Percentiles rank a stretch among this genome's conserved stretches.
phyloP scores from a whole-genome alignment of 2,113 vertebrate genomes.

The Cyprinodon brontotheroides region DNA sequence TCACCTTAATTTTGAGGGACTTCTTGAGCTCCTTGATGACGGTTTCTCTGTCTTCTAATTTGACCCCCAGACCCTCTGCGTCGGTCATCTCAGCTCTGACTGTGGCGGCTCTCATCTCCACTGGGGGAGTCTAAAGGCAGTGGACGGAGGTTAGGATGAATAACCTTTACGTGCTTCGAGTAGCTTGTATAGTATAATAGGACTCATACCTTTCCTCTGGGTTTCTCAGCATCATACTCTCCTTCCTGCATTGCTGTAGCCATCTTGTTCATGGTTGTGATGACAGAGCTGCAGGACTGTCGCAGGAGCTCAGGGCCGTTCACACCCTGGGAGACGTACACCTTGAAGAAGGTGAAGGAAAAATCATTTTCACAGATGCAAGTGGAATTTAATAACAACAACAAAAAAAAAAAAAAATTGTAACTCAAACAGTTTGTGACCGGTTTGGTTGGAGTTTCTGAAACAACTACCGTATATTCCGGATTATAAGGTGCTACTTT shows the following conservation, averaged over 20 bases:
- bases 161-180: background rate
- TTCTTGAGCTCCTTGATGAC: constrained; percentile 97
- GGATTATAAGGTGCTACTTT: too few species aligned
- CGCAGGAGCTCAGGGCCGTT: constrained; percentile 89
- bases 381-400: too few species aligned
- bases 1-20: constrained; percentile 97
- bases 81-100: constrained; percentile 96
- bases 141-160: background rate
- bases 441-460: background rate
- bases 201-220: constrained; percentile 76
- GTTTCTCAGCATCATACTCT: constrained; percentile 92
- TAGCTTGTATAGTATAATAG: background rate
- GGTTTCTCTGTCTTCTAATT: constrained; percentile 94
- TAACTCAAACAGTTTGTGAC: too few species aligned
- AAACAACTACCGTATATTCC: too few species aligned
- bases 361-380: too few species aligned
- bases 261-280: constrained; percentile 98
- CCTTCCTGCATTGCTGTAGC: constrained; percentile 99
- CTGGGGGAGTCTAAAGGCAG: constrained; percentile 77
- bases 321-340: constrained; percentile 74
- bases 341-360: constrained; percentile 19
- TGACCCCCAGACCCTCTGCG: constrained; percentile 92
- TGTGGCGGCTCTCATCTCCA: constrained; percentile 86
- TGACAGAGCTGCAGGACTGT: constrained; percentile 91
- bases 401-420: too few species aligned